Percentiles rank a stretch among this genome's conserved stretches.
These are phyloP conservation scores for Aurelia aurita DNA, from an alignment of 30 jellyfish, hydroid and myxozoan genomes.

Conservation along the genomic window DNA sequence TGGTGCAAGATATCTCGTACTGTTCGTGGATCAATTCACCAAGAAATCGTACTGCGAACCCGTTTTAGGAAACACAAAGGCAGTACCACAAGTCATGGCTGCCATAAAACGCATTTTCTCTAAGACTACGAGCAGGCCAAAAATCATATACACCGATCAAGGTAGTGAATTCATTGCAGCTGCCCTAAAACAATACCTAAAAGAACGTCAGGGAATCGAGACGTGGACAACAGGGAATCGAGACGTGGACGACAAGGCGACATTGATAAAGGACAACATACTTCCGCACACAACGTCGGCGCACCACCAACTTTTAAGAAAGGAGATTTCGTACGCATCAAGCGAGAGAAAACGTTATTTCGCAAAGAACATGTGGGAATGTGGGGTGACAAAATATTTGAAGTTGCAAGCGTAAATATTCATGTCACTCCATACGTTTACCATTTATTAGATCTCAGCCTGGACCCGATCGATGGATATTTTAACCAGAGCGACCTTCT, in stretches of 20 bases:
- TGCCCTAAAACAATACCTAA: background rate
- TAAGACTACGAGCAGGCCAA: background rate
- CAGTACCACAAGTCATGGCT: background rate
- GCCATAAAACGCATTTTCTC: background rate
- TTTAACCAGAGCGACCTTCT: too few species aligned
- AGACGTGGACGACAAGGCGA: background rate
- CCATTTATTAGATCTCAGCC: too few species aligned
- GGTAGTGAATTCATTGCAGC: background rate
- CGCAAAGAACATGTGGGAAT: too few species aligned
- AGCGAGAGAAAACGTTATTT: too few species aligned
- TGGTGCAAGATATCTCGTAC: background rate
- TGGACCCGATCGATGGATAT: too few species aligned
- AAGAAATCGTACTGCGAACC: constrained; percentile 2
- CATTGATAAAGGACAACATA: background rate
- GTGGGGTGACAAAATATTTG: too few species aligned
- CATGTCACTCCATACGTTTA: too few species aligned
- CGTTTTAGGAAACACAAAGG: background rate
- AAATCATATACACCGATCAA: background rate
- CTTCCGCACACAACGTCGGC: too few species aligned
- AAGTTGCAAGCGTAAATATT: too few species aligned
- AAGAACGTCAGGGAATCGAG: background rate
- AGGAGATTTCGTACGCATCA: too few species aligned
- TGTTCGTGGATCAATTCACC: constrained; percentile 10
- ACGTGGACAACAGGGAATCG: background rate
- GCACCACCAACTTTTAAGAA: too few species aligned